Evolutionary conservation across 2,113 vertebrate genomes (phyloP).

Genomic region (Nyctereutes procyonoides): DNA sequence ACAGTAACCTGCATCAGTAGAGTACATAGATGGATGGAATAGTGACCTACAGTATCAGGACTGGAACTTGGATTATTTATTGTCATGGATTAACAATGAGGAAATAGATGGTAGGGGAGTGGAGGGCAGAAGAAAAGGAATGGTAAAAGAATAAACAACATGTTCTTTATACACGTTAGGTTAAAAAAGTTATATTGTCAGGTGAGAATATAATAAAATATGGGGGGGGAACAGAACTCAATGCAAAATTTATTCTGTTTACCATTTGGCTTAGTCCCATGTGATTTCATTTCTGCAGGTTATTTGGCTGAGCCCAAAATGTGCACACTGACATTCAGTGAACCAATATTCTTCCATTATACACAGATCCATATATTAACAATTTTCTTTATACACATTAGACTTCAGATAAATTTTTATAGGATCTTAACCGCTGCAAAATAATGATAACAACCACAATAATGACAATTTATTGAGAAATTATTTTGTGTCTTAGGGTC

Average conservation of each 20-base stretch:
- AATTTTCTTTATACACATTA: not conserved
- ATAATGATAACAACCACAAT: not conserved
- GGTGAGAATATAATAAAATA: not conserved
- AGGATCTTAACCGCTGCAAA: not conserved
- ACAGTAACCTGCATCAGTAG: not conserved
- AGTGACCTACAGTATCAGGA: not conserved
- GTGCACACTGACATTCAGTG: fast-evolving
- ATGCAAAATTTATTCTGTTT: not conserved
- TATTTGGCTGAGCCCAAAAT: not conserved
- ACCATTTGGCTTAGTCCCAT: not conserved
- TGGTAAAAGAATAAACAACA: not conserved
- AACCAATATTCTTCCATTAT: not conserved
- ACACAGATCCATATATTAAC: not conserved
- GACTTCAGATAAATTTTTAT: not conserved
- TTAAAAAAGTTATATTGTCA: not conserved
- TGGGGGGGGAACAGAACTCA: too few species aligned
- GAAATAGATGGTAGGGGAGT: not conserved
- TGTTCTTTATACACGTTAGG: not conserved
- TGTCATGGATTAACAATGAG: too few species aligned
- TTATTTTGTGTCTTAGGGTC: not conserved
- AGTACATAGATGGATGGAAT: not conserved
- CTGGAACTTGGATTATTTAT: not conserved
- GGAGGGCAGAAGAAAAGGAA: not conserved
- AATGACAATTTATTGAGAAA: not conserved
- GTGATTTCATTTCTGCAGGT: not conserved